Base-by-base conservation (phyloP, 2,888 invertebrate genomes). In the Trichogramma dendrolimi region DNA sequence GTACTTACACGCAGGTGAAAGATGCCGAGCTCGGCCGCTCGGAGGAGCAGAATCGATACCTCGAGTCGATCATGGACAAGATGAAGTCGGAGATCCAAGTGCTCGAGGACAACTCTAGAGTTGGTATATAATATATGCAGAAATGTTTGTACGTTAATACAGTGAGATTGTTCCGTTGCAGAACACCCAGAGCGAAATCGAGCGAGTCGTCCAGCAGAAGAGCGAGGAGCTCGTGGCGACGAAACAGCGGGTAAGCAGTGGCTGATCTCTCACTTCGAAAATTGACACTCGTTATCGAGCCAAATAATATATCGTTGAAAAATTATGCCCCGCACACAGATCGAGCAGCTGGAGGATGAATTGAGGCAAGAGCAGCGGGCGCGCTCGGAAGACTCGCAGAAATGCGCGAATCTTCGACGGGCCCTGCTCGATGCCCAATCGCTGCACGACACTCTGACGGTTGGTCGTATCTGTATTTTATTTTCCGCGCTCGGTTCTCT, bases 21-120 rank as follows among this genome's bases (percentile, higher is more conserved):
- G 71, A 74, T 39, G 68, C 68, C 4, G 75, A 75, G 47, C 40
- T 75, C 41, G 70, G 72, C 10, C 72, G 74, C 54, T 54, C 72
- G 5, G 67, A 65, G 39, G 70, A 71, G 5, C 47, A 69, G 10
- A 72, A 70, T 50, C 67, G 50, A 38, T 67, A 70, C 8, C 66
- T 76, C 7, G 67, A 72, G 50, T 7, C 42, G 47, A 5, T 64
- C 60, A 39, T 58, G 10, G 51, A 61, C 4, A 57, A 66, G 14
- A 38, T 66, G 61, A 59, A 49, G 14, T n/a, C 38, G 4, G 57
- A 61, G 8, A 54, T 63, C 7, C 48, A 63, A 3, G 4, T 51
- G 5, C 5, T 65, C 38, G 58, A 63, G 55, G 52, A 42, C 10
- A 61, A 49, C 14, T 50, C 61, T n/a, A 56, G 59, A 59, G 65